Conservation (phyloP, 92 coral and sea anemone species). For the Umimayanthus chanpuru region DNA sequence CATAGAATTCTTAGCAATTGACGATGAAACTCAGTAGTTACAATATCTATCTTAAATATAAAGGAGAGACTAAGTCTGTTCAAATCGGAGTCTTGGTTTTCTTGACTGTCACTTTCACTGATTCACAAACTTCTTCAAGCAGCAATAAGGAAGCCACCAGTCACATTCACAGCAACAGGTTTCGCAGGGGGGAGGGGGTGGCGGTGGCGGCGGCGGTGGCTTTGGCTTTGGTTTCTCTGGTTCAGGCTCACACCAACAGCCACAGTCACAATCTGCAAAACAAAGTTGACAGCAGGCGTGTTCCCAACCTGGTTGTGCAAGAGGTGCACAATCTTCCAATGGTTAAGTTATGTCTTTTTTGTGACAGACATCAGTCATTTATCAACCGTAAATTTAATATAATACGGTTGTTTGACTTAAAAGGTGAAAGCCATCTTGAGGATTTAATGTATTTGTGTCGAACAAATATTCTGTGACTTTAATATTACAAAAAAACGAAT, state of each 20-base stretch:
- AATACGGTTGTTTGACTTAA: no score
- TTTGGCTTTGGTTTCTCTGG: conserved; percentile 6
- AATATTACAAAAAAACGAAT: no score
- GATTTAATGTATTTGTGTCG: no score
- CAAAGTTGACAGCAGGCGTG: neutral
- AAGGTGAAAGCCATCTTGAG: no score
- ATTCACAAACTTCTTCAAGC: conserved; percentile 2
- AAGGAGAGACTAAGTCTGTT: neutral
- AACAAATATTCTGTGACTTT: no score
- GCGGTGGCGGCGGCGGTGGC: neutral
- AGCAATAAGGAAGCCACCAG: conserved; percentile 31
- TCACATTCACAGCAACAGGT: conserved; percentile 36
- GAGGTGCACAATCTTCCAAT: no score
- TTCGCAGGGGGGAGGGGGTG: neutral
- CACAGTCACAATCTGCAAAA: conserved; percentile 14
- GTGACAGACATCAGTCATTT: no score
- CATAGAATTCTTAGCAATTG: no score
- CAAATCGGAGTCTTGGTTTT: neutral
- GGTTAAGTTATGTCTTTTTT: no score
- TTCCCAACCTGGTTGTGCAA: neutral
- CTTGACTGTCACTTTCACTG: neutral
- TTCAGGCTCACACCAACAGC: conserved; percentile 13
- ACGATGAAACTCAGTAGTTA: neutral
- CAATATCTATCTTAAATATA: neutral
- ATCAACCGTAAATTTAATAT: no score